Evolutionary conservation across 2,113 vertebrate genomes (phyloP).

Genomic region (Trematocara variabile): DNA sequence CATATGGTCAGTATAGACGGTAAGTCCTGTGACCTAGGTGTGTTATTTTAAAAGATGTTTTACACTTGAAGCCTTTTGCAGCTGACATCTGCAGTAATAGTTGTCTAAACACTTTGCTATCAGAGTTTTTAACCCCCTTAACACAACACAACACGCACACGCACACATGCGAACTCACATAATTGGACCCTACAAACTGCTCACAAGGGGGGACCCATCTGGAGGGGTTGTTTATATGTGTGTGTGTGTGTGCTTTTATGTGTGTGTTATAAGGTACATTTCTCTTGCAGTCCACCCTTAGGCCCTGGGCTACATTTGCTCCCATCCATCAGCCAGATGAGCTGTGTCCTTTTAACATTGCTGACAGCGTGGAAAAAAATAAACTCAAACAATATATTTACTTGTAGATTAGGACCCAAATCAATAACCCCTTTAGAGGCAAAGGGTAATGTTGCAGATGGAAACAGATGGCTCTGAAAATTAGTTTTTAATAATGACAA

Average conservation of each 20-base stretch:
- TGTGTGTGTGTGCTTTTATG: slow-evolving; percentile 26
- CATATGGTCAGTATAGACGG: neutral
- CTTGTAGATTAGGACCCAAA: slow-evolving; percentile 72
- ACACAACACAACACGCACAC: neutral
- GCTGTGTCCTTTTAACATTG: slow-evolving; percentile 75
- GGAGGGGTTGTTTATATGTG: slow-evolving; percentile 59
- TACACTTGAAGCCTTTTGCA: neutral
- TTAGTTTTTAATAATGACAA: slow-evolving; percentile 67
- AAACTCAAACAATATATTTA: slow-evolving; percentile 69
- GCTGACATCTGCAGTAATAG: neutral
- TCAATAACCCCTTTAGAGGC: slow-evolving; percentile 69
- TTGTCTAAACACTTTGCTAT: neutral
- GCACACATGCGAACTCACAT: slow-evolving; percentile 11
- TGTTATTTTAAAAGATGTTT: neutral
- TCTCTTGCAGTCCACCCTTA: slow-evolving; percentile 58
- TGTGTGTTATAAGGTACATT: slow-evolving; percentile 61
- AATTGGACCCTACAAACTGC: slow-evolving; percentile 49
- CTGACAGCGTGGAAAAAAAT: slow-evolving; percentile 46
- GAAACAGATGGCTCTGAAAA: slow-evolving; percentile 55
- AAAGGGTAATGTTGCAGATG: slow-evolving; percentile 51
- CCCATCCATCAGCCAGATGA: slow-evolving; percentile 67
- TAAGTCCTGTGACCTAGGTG: neutral
- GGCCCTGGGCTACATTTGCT: slow-evolving; percentile 62
- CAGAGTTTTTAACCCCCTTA: neutral
- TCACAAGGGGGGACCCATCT: slow-evolving; percentile 67